phyloP scores from a whole-genome alignment of 2,113 vertebrate genomes.

The Struthio camelus region DNA sequence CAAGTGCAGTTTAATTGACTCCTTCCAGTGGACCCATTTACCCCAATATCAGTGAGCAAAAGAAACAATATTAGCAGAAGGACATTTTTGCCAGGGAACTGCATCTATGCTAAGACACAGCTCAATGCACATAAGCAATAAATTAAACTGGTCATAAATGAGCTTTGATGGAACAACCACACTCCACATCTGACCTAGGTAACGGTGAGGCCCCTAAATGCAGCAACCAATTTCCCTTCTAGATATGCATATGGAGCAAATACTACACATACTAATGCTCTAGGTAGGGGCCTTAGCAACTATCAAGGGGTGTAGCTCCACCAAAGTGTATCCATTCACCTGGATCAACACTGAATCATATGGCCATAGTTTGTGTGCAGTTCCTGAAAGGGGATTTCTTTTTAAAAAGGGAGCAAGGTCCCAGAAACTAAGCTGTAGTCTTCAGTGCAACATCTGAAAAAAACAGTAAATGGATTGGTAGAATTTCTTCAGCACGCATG shows the following conservation, averaged over 20 bases:
- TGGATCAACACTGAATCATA: neutral
- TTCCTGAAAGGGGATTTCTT: neutral
- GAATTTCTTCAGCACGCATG: neutral
- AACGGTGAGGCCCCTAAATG: neutral
- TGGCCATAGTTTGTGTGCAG: neutral
- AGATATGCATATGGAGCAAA: neutral
- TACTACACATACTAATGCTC: neutral
- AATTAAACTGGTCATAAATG: neutral
- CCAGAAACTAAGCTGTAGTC: neutral
- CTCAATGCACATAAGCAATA: neutral
- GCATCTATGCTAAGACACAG: neutral
- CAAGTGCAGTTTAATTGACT: neutral
- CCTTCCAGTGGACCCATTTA: neutral
- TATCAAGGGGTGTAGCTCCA: neutral
- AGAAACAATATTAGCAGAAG: neutral
- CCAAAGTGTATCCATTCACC: accelerated
- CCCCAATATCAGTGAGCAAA: neutral
- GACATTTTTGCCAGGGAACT: neutral
- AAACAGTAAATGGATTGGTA: neutral
- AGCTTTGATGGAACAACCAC: neutral
- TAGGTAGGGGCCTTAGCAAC: neutral
- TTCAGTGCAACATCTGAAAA: neutral
- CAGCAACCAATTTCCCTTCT: neutral
- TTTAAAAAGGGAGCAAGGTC: neutral
- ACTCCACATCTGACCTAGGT: accelerated